Percentiles rank a stretch among this genome's conserved stretches.
These are phyloP conservation scores for Thalassophryne amazonica DNA, from an alignment of 2,797 vertebrate genomes.

Conservation along the genomic window DNA sequence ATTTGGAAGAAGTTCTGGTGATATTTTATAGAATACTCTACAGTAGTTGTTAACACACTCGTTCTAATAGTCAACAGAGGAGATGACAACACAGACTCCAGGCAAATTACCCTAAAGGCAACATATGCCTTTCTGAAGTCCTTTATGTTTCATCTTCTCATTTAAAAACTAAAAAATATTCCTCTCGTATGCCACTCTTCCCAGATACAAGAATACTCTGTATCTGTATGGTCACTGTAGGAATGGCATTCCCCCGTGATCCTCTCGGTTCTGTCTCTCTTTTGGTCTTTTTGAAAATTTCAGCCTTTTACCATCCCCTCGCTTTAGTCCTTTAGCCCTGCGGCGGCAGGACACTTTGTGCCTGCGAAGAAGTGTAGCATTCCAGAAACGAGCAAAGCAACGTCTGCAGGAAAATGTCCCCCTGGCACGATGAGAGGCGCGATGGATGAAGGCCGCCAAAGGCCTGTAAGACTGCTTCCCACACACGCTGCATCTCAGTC, in stretches of 20 bases:
- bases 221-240: constrained; percentile 75
- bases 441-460: constrained; percentile 78
- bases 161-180: constrained; percentile 48
- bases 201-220: constrained; percentile 60
- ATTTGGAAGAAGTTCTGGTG: constrained; percentile 71
- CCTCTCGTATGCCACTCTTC: constrained; percentile 35
- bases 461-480: constrained; percentile 80
- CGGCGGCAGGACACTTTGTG: constrained; percentile 80
- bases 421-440: constrained; percentile 77
- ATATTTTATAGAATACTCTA: constrained; percentile 72
- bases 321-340: constrained; percentile 70
- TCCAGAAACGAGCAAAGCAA: constrained; percentile 82
- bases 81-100: constrained; percentile 67
- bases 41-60: constrained; percentile 77
- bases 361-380: constrained; percentile 76
- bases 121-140: constrained; percentile 52
- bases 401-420: constrained; percentile 80
- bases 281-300: constrained; percentile 68
- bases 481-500: constrained; percentile 78
- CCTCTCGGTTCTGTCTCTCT: constrained; percentile 64
- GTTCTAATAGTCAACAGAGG: constrained; percentile 71
- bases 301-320: constrained; percentile 65
- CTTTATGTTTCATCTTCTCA: constrained; percentile 52
- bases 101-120: constrained; percentile 59
- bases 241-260: constrained; percentile 66